Base-by-base conservation (phyloP, 2,797 vertebrate species). In the Crocidura indochinensis region DNA sequence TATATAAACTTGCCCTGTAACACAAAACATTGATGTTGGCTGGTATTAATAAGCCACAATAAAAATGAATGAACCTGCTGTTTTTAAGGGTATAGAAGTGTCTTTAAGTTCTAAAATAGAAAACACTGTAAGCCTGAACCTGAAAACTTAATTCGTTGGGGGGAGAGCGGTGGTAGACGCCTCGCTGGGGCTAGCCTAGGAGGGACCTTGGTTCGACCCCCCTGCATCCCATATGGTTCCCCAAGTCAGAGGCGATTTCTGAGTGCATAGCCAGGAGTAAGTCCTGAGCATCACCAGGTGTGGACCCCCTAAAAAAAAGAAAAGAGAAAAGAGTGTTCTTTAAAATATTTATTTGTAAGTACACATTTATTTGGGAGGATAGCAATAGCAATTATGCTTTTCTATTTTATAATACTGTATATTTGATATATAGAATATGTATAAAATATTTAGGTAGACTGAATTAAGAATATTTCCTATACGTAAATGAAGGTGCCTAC, bases 401-500 rank as follows among this genome's bases (percentile, higher is more conserved):
- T 20, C 69, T 86, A 71, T 47, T 44, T 76, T 10, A 2, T 72
- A 73, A 47, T 53, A 9, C 9, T 73, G 14, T 15, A 26, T 49
- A 8, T 82, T 83, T 92, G 62, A 49, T 71, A 51, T 51, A 1
- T 9, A 17, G 62, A 82, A 60, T 53, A 7, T 24, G 0, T 78
- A n/a, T n/a, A 62, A 0, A 60, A 2, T 19, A 8, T 44, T 14
- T 22, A 10, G 26, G 6, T 62, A 4, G 71, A 44, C 56, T 60
- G 56, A 6, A 60, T 60, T 4, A 20, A 60, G 19, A 60, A 20
- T 5, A 65, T 73, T 87, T 90, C 64, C 62, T 79, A 47, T 69
- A 69, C 80, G 3, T 51, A 77, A 84, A 56, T 46, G 38, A 92
- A 94, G 82, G 76, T 81, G 17, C 6, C 15, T 60, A 60, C 56